Base-by-base conservation (phyloP, 2,888 invertebrate species). In the Andrena fulva region DNA sequence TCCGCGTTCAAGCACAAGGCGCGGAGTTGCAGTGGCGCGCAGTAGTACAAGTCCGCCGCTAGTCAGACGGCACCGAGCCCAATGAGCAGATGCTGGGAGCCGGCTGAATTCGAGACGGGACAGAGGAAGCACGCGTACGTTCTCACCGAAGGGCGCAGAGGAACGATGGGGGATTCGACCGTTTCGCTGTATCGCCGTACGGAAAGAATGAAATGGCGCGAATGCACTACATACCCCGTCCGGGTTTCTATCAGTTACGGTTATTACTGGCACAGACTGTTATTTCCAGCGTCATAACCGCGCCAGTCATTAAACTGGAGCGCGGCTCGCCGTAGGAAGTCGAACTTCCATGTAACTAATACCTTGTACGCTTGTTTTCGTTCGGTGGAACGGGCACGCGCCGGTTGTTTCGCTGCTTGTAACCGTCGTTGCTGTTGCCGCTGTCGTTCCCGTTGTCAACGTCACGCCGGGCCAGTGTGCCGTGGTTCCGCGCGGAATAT, bases 261-360 rank as follows among this genome's bases (percentile, higher is more conserved):
- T 82, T 82, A 76, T 78, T 78, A 56, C 64, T 62, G 6, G 62
- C 59, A 42, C 33, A 54, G 68, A 54, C 72, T 64, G 71, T 71
- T 54, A 66, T 67, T 83, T 60, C 63, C 73, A 42, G n/a, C 31
- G 67, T 73, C 74, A 80, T 62, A 78, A 80, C 71, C 60, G 54
- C 64, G 64, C 60, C 62, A 75, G 71, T 71, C 69, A 81, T 84
- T 86, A 76, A 78, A 67, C 62, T 24, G 48, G 24, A 63, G 68
- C 64, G 72, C 69, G 63, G 50, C 70, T 64, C 31, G 29, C 69
- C 66, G n/a, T 63, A 74, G 77, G 56, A 85, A 77, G 60, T 73
- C 69, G 64, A 83, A 71, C 33, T 75, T 52, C 33, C 52, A n/a
- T 48, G 50, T 48, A 69, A 76, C 76, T 59, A 70, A 82, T 71